A percentile compares a stretch with the other conserved stretches of the same genome.
Conservation (phyloP, 2,888 invertebrate species). For the Asteroscopus sphinx region DNA sequence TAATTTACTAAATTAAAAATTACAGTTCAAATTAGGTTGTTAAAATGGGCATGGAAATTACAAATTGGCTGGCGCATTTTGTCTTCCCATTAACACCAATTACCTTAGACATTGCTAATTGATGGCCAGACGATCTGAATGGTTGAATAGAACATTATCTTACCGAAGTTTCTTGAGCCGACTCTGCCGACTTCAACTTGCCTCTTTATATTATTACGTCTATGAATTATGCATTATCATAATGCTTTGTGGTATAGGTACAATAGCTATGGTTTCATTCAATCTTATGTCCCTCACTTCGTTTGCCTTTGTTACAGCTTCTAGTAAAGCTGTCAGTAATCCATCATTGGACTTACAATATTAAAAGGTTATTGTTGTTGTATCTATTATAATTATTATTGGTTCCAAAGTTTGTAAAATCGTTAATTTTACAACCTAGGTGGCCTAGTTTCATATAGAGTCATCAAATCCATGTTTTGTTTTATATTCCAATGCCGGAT, state of each 20-base stretch:
- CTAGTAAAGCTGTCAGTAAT: background rate
- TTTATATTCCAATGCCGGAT: too few species aligned
- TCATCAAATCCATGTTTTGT: too few species aligned
- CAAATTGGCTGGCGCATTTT: too few species aligned
- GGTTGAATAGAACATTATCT: background rate
- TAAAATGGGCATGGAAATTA: too few species aligned
- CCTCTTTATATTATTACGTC: constrained; percentile 1
- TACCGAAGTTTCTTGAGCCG: background rate
- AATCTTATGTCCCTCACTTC: background rate
- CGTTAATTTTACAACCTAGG: background rate
- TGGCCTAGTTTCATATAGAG: too few species aligned
- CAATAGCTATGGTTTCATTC: background rate
- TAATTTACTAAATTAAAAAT: too few species aligned
- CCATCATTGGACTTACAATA: background rate
- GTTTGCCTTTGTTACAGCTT: constrained; percentile 6
- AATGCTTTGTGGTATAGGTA: constrained; percentile 8
- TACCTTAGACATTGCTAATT: background rate
- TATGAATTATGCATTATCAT: constrained; percentile 32
- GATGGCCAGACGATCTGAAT: background rate
- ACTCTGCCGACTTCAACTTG: background rate
- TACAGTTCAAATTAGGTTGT: too few species aligned
- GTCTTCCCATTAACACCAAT: too few species aligned
- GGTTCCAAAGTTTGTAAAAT: background rate
- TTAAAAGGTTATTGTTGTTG: too few species aligned
- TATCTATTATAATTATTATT: too few species aligned